Evolutionary conservation across 23 tunicate genomes (phyloP).

Genomic region (Trididemnum miniatum): DNA sequence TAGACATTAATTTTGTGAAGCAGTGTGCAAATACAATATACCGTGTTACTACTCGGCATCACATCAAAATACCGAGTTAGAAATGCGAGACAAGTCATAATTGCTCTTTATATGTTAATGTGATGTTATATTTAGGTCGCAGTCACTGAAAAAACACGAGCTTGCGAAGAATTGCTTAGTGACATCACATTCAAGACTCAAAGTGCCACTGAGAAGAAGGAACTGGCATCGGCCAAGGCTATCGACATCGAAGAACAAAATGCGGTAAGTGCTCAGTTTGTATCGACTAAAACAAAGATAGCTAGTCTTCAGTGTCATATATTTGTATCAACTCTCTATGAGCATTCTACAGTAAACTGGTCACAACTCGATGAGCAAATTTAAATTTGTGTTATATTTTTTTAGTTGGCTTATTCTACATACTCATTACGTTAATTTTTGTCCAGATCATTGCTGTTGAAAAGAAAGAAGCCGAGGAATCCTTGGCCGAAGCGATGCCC

Average conservation of each 20-base stretch:
- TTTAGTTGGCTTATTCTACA: neutral
- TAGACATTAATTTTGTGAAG: too few relatives aligned
- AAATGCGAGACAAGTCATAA: too few relatives aligned
- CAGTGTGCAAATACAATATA: too few relatives aligned
- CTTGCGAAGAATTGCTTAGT: conserved; percentile 87
- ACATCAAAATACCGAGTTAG: too few relatives aligned
- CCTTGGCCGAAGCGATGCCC: conserved; percentile 98
- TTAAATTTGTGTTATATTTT: neutral
- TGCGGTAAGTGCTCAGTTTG: conserved; percentile 69
- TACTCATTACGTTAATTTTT: too few relatives aligned
- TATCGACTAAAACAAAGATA: neutral
- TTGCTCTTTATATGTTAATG: too few relatives aligned
- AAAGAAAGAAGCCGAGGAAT: conserved; percentile 96
- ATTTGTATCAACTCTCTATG: neutral
- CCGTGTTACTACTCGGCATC: too few relatives aligned
- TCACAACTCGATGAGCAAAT: neutral
- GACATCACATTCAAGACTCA: conserved; percentile 86
- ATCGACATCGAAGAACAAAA: conserved; percentile 96
- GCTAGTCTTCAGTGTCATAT: neutral
- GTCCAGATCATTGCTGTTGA: conserved; percentile 92
- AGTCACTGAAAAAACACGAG: conserved; percentile 94
- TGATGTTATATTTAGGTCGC: conserved; percentile 56
- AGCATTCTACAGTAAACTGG: neutral
- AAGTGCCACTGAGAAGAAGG: conserved; percentile 92
- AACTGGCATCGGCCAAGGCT: conserved; percentile 95